Conservation (phyloP, 2,888 invertebrate species). For the Cryptus viduatorius region DNA sequence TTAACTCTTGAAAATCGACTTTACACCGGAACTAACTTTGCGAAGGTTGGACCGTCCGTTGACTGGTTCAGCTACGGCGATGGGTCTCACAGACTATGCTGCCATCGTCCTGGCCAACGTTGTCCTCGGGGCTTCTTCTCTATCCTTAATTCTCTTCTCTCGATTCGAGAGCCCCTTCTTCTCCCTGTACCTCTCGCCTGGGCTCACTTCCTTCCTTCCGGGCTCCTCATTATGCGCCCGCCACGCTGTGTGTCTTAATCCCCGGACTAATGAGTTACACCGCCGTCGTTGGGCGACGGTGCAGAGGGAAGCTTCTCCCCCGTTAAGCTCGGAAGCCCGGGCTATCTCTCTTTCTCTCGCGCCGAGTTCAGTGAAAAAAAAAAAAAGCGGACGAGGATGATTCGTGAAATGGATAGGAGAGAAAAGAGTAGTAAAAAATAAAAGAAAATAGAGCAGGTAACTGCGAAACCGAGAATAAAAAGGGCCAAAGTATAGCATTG, state of each 20-base stretch:
- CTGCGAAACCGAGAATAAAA: conserved; percentile 32
- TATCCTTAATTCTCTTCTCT: conserved; percentile 54
- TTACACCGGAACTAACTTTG: conserved; percentile 30
- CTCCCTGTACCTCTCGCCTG: conserved; percentile 32
- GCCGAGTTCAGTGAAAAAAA: conserved; percentile 43
- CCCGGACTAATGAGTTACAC: conserved; percentile 77
- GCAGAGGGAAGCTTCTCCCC: conserved; percentile 52
- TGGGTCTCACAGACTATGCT: conserved; percentile 6
- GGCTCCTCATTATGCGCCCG: conserved; percentile 75
- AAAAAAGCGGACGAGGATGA: conserved; percentile 41
- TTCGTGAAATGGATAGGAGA: conserved; percentile 50
- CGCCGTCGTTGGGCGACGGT: conserved; percentile 52
- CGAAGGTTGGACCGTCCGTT: conserved; percentile 37
- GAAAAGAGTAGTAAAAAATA: conserved; percentile 50
- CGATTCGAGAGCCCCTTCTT: conserved; percentile 23
- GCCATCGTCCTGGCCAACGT: conserved; percentile 27
- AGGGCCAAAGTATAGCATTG: conserved; percentile 42
- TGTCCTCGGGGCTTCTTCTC: conserved; percentile 42
- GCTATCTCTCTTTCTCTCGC: conserved; percentile 30
- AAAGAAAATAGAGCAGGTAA: conserved; percentile 32
- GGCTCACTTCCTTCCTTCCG: conserved; percentile 60
- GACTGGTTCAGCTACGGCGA: not conserved
- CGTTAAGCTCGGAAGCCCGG: conserved; percentile 41
- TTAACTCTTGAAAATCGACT: conserved; percentile 16
- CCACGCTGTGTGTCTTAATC: conserved; percentile 74